Percentiles rank a stretch among this genome's conserved stretches.
Evolutionary conservation across 2,113 vertebrate genomes (phyloP).

Genomic region (Gopherus flavomarginatus): DNA sequence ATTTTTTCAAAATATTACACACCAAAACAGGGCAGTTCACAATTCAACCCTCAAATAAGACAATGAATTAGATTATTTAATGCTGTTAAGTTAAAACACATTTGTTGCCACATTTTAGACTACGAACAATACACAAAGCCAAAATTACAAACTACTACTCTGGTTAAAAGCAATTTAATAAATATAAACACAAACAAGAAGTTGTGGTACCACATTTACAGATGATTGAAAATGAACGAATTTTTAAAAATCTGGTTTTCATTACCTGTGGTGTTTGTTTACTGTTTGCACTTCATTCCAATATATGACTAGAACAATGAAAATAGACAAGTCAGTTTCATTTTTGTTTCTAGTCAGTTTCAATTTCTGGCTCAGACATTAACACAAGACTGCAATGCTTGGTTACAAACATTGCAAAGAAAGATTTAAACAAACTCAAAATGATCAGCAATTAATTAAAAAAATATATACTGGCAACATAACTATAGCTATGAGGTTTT

Average conservation of each 20-base stretch:
- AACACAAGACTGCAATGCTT: neutral
- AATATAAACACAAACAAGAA: neutral
- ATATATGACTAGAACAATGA: neutral
- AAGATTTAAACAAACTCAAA: neutral
- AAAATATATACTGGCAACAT: neutral
- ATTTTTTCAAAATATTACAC: neutral
- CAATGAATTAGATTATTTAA: neutral
- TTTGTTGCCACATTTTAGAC: neutral
- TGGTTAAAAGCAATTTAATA: neutral
- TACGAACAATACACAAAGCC: neutral
- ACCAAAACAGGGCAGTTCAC: constrained; percentile 1
- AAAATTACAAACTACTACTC: neutral
- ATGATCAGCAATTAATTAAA: neutral
- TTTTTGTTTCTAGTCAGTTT: neutral
- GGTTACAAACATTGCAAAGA: neutral
- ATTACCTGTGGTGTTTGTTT: neutral
- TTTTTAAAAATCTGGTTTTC: neutral
- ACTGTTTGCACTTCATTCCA: neutral
- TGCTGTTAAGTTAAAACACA: neutral
- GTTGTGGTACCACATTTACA: neutral
- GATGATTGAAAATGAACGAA: neutral
- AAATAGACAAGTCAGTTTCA: neutral
- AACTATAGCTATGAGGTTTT: neutral
- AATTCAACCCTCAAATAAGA: neutral
- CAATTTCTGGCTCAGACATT: neutral